Conservation (phyloP, 2,888 invertebrate genomes). For the Tiliacea aurago region DNA sequence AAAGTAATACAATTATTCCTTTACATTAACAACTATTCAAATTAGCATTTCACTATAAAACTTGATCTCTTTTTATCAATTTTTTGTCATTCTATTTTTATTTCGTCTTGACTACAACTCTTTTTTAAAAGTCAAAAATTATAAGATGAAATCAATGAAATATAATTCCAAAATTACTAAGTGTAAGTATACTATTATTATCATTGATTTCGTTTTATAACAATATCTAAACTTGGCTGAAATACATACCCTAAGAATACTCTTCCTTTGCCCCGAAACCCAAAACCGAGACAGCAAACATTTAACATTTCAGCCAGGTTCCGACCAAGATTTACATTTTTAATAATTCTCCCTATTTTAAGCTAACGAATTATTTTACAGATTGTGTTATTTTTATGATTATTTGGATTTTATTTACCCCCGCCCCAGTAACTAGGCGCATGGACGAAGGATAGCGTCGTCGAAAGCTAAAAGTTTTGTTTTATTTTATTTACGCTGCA, state of each 20-base stretch:
- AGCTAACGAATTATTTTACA: slow-evolving; percentile 77
- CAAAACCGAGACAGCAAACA: too few species aligned
- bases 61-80: not conserved
- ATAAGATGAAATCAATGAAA: slow-evolving; percentile 11
- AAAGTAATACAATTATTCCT: slow-evolving; percentile 1
- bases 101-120: not conserved
- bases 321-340: not conserved
- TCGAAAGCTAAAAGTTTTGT: slow-evolving; percentile 72
- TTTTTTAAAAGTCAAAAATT: not conserved
- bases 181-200: not conserved
- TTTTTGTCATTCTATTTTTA: not conserved
- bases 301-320: slow-evolving; percentile 19
- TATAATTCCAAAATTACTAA: not conserved
- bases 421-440: slow-evolving; percentile 71
- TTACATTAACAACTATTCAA: not conserved
- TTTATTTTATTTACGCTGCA: slow-evolving; percentile 81
- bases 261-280: not conserved
- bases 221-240: slow-evolving; percentile 9
- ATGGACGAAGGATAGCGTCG: slow-evolving; percentile 72
- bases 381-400: slow-evolving; percentile 73
- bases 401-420: slow-evolving; percentile 69
- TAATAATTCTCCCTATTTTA: slow-evolving; percentile 34
- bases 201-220: slow-evolving; percentile 13
- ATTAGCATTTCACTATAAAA: not conserved
- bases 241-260: not conserved